phyloP scores from a whole-genome alignment of 1,140 invertebrate genomes.

The Harlomillsia oculata region DNA sequence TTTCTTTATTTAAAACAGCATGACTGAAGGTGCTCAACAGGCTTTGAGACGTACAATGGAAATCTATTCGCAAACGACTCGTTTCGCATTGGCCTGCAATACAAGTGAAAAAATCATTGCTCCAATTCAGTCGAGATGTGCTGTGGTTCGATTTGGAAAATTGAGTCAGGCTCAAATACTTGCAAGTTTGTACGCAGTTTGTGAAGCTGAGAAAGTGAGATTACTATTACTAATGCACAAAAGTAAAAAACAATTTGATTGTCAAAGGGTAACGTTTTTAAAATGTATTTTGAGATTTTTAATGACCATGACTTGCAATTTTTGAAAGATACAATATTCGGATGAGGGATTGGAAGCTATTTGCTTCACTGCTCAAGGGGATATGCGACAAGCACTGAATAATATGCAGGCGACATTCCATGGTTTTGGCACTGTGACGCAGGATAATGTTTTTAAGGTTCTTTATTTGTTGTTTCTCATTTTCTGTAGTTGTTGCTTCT shows the following conservation, averaged over 20 bases:
- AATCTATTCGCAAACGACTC: slow-evolving; percentile 90
- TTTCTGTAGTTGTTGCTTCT: neutral
- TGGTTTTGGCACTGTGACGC: slow-evolving; percentile 84
- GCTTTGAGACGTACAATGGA: slow-evolving; percentile 97
- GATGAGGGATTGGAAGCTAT: slow-evolving; percentile 94
- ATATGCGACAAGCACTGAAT: slow-evolving; percentile 94
- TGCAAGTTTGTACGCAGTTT: slow-evolving; percentile 65
- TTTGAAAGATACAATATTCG: slow-evolving; percentile 71
- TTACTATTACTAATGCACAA: neutral
- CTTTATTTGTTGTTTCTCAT: slow-evolving; percentile 11
- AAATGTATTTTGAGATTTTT: too few species aligned
- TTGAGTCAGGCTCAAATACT: slow-evolving; percentile 82
- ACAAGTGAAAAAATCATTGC: slow-evolving; percentile 99
- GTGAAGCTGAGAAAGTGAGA: slow-evolving; percentile 58
- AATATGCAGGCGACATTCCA: slow-evolving; percentile 95
- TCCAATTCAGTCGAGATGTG: slow-evolving; percentile 97
- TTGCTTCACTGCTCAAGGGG: slow-evolving; percentile 96
- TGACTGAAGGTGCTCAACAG: slow-evolving; percentile 97
- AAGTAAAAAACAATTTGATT: slow-evolving; percentile 2
- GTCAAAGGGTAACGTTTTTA: too few species aligned
- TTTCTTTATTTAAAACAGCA: slow-evolving; percentile 48
- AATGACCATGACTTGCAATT: too few species aligned
- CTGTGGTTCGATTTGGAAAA: slow-evolving; percentile 87
- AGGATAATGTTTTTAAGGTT: slow-evolving; percentile 95
- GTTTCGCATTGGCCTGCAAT: slow-evolving; percentile 97